Percentiles rank a stretch among this genome's conserved stretches.
These are phyloP conservation scores for Cantharis nigra DNA, from an alignment of 2,888 invertebrate genomes.

Conservation along the genomic window DNA sequence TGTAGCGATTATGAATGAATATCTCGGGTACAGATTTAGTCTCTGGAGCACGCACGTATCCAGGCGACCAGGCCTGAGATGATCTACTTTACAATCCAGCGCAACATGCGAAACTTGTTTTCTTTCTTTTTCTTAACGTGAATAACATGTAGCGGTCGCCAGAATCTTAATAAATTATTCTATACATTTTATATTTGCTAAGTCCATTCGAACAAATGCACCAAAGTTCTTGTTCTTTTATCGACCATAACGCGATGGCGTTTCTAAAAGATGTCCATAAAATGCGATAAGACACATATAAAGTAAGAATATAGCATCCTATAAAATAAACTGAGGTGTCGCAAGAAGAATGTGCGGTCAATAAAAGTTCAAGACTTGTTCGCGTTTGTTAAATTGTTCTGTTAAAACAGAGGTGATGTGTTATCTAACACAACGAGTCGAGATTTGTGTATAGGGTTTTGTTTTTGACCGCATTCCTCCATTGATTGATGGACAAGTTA, in stretches of 20 bases:
- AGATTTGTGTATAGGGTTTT: slow-evolving; percentile 45
- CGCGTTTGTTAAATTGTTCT: slow-evolving; percentile 20
- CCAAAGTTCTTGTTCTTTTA: slow-evolving; percentile 51
- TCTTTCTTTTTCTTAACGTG: slow-evolving; percentile 21
- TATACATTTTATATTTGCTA: slow-evolving; percentile 55
- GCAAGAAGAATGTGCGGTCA: slow-evolving; percentile 32
- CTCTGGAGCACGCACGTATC: slow-evolving; percentile 33
- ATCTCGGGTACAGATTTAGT: slow-evolving; percentile 43
- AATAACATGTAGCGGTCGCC: slow-evolving; percentile 22
- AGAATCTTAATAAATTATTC: slow-evolving; percentile 52
- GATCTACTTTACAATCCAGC: slow-evolving; percentile 29
- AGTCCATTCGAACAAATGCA: slow-evolving; percentile 51
- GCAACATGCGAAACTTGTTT: slow-evolving; percentile 11
- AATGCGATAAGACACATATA: slow-evolving; percentile 41
- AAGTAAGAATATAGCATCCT: slow-evolving; percentile 41
- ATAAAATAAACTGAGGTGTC: slow-evolving; percentile 42
- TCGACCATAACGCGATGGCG: slow-evolving; percentile 43
- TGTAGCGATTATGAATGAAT: slow-evolving; percentile 44
- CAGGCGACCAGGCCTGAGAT: slow-evolving; percentile 18
- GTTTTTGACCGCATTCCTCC: slow-evolving; percentile 44
- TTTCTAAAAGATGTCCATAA: slow-evolving; percentile 41
- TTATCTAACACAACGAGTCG: slow-evolving; percentile 22
- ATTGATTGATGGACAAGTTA: slow-evolving; percentile 41
- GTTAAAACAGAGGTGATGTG: slow-evolving; percentile 9
- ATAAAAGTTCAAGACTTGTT: slow-evolving; percentile 28